Percentiles rank a stretch among this genome's conserved stretches.
These are phyloP conservation scores for Rhinatrema bivittatum DNA, from an alignment of 2,797 vertebrate genomes.

Conservation along the genomic window DNA sequence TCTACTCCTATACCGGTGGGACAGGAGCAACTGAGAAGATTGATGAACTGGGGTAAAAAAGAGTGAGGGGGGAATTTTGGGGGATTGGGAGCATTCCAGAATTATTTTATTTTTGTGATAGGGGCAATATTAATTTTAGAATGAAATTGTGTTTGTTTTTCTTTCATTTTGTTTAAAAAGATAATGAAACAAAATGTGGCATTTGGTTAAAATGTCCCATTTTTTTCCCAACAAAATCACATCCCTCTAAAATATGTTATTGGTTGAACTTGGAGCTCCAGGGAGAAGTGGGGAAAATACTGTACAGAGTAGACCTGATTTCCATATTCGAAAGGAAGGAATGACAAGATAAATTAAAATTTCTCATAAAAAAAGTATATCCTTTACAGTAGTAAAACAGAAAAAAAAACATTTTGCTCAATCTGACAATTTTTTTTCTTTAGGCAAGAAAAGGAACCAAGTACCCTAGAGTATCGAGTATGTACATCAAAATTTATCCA, in stretches of 20 bases:
- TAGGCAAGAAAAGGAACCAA: constrained; percentile 39
- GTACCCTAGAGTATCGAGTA: constrained; percentile 47
- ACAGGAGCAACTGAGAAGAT: too few relatives aligned
- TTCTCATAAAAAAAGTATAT: constrained; percentile 42
- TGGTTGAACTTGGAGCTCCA: constrained; percentile 22
- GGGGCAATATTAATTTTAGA: too few relatives aligned
- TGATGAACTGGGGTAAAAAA: too few relatives aligned
- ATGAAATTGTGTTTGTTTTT: too few relatives aligned
- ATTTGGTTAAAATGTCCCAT: too few relatives aligned
- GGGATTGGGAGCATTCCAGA: too few relatives aligned
- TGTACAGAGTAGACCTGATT: constrained; percentile 19
- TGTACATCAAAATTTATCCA: constrained; percentile 62
- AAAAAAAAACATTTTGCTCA: constrained; percentile 43
- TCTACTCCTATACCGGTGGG: too few relatives aligned
- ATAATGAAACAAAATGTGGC: too few relatives aligned
- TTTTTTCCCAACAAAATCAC: too few relatives aligned
- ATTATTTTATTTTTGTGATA: too few relatives aligned
- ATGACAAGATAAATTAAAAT: constrained; percentile 44
- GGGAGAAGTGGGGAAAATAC: constrained; percentile 19
- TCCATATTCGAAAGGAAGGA: constrained; percentile 23
- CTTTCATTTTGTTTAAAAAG: too few relatives aligned
- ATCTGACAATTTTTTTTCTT: constrained; percentile 57
- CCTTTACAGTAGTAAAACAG: constrained; percentile 42
- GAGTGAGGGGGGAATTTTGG: too few relatives aligned
- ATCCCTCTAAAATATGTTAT: constrained; percentile 3